Base-by-base conservation (phyloP, 2,113 vertebrate genomes). In the Scortum barcoo region DNA sequence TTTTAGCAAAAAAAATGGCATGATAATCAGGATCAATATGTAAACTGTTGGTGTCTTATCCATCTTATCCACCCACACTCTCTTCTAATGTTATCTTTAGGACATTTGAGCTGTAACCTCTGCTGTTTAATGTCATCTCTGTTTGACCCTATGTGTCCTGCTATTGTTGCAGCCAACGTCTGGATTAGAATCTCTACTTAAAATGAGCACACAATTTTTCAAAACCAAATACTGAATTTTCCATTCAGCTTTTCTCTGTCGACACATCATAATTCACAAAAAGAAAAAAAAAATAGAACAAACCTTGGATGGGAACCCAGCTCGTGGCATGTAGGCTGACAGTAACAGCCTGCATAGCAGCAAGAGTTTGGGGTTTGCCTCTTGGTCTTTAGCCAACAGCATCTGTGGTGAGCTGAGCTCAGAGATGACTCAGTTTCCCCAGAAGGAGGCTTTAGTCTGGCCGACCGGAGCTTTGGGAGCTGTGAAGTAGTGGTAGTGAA, bases 401-500 rank as follows among this genome's bases (percentile, higher is more conserved):
- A 60, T 86, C 80, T 87, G 83, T 9, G 67, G 72, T 2, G 24
- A 81, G 51, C 61, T 63, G 78, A 76, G 72, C 88, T 80, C 69
- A 66, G 71, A 77, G 80, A 83, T 90, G 79, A 88, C 86, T 88
- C 86, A 86, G 77, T 81, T 84, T 78, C 42, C 83, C 86, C 80
- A 80, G 46, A 76, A 83, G 65, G 58, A 67, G 48, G 77, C 80
- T 77, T 65, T 13, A 83, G 72, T 73, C 50, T 77, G 72, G 63
- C 65, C 17, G 26, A 48, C 12, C 44, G 11, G n/a, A 69, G 74
- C 65, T 46, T 17, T 12, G 9, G 75, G 76, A 85, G 75, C 71
- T 58, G 69, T 14, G 68, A 65, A 60, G 69, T 65, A 50, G 70
- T 69, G 72, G 68, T 12, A 58, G 65, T 78, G 74, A 82, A 46